Percentiles rank a stretch among this genome's conserved stretches.
Conservation (phyloP, 2,113 vertebrate genomes). For the Stigmatopora argus region DNA sequence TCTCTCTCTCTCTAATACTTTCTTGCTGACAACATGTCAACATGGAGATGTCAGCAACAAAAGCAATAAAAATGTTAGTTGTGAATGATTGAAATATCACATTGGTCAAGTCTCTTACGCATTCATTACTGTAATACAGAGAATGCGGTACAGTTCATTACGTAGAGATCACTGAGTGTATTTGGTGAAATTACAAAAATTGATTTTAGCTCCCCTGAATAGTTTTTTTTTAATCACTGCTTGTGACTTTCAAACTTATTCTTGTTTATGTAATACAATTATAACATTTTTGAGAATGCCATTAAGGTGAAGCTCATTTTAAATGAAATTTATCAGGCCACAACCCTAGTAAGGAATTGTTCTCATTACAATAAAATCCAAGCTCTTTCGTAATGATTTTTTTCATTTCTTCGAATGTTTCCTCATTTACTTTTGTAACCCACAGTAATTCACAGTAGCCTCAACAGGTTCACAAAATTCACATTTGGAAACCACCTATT, state of each 20-base stretch:
- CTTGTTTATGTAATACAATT: neutral
- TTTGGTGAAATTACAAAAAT: neutral
- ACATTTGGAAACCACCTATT: too few species aligned
- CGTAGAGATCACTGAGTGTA: conserved; percentile 4
- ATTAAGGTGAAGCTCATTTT: neutral
- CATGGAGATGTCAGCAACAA: conserved; percentile 63
- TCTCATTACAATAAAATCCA: conserved; percentile 24
- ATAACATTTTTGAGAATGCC: neutral
- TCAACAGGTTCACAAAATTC: too few species aligned
- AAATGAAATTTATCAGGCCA: neutral
- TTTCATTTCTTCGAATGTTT: conserved; percentile 60
- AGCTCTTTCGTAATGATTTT: conserved; percentile 53
- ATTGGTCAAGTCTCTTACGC: conserved; percentile 41
- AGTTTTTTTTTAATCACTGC: neutral
- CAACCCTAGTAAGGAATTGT: conserved; percentile 15
- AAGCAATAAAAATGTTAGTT: conserved; percentile 54
- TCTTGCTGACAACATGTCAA: conserved; percentile 66
- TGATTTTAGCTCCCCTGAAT: neutral
- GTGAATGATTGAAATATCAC: conserved; percentile 67
- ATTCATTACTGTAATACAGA: conserved; percentile 18
- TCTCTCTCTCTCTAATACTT: conserved; percentile 26
- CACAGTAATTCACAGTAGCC: too few species aligned
- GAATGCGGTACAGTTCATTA: conserved; percentile 17
- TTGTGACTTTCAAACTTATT: conserved; percentile 12
- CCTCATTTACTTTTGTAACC: conserved; percentile 56